Evolutionary conservation across 2,797 vertebrate species (phyloP), one percentile per base, ranked within the genome.

Genomic region (Erethizon dorsatum): DNA sequence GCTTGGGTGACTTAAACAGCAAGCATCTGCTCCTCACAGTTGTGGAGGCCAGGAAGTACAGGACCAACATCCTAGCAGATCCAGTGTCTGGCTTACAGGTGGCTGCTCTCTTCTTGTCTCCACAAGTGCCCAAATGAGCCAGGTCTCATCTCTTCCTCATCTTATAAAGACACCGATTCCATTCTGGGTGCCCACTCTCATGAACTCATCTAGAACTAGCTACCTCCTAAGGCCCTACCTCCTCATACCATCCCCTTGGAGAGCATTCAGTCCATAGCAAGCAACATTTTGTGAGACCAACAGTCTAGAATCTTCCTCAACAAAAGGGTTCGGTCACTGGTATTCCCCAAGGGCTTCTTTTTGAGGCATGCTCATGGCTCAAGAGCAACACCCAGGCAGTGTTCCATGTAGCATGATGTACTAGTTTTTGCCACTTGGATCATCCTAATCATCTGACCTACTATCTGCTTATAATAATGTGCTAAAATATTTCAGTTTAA

Each of bases 401-500:
- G 22, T 22, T 47, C 77, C 28, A 0, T 57, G 86, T 69, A 0
- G 3, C 12, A 33, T 2, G 1, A 20, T n/a, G 47, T 2, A 17
- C 65, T 87, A 1, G 31, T 11, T 54, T 82, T 90, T 83, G 80
- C 75, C 41, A 0, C n/a, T 13, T 50, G 54, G 41, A 7, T 82
- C 37, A 6, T 67, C 24, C 73, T 59, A 24, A 69, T 59, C 52
- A 20, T 71, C 52, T 45, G 78, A 22, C 26, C 54, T 52, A 7
- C 52, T 15, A 31, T 56, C 56, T 85, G 73, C 52, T 94, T 83
- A 5, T n/a, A 31, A 50, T 26, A 31, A 10, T 75, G 63, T 50
- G 33, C 24, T 45, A 18, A 79, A 92, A 41, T n/a, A n/a, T 87
- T 67, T 85, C 20, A 78, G 56, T 92, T 69, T 89, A 88, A 86